Conservation (phyloP, 2,888 invertebrate genomes). For the Andrena dorsata region DNA sequence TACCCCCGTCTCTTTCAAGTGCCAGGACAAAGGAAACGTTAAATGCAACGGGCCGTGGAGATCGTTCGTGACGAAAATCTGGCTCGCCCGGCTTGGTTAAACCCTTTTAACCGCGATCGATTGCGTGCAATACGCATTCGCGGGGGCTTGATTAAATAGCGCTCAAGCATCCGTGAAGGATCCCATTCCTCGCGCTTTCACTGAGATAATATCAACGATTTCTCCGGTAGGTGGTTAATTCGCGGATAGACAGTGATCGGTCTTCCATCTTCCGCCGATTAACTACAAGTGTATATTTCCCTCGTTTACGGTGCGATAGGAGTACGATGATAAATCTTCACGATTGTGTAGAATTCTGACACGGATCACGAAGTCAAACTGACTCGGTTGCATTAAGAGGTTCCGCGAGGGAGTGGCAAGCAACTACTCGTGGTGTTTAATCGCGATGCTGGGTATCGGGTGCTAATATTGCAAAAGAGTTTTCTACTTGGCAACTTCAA, state of each 20-base stretch:
- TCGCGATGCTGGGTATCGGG: background rate
- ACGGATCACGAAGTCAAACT: slow-evolving; percentile 1
- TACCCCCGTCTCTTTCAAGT: background rate
- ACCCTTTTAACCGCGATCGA: slow-evolving; percentile 38
- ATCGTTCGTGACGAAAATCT: slow-evolving; percentile 21
- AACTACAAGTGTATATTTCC: background rate
- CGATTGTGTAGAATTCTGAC: background rate
- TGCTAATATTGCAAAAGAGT: background rate
- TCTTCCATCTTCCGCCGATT: slow-evolving; percentile 7
- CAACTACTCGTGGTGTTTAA: background rate
- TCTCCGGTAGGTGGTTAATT: slow-evolving; percentile 46
- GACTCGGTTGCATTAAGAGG: slow-evolving; percentile 39
- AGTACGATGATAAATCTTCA: slow-evolving; percentile 20
- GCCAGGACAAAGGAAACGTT: slow-evolving; percentile 18
- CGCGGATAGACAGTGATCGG: slow-evolving; percentile 17
- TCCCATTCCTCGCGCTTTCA: slow-evolving; percentile 52
- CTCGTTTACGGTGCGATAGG: background rate
- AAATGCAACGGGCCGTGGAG: slow-evolving; percentile 3
- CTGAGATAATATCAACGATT: slow-evolving; percentile 52
- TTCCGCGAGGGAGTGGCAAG: slow-evolving; percentile 16
- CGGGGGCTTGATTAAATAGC: slow-evolving; percentile 35
- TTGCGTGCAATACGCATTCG: slow-evolving; percentile 30
- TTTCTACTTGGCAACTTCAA: too few relatives aligned
- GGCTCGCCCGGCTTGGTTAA: slow-evolving; percentile 8
- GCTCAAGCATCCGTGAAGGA: slow-evolving; percentile 50